A percentile compares a stretch with the other conserved stretches of the same genome.
Conservation (phyloP, 2,113 vertebrate species). For the Pelvicachromis taeniatus region DNA sequence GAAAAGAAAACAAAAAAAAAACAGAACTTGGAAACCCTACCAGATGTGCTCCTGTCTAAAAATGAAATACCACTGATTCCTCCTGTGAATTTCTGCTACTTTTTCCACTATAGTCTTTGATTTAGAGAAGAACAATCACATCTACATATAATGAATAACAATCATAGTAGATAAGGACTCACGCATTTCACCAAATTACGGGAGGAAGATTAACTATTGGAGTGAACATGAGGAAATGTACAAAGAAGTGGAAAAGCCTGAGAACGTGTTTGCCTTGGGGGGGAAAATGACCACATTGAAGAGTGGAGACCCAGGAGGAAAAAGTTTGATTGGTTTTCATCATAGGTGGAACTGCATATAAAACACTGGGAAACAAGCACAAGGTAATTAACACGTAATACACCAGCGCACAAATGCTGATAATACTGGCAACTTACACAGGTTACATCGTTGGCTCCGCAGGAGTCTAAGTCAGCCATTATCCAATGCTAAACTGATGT, state of each 20-base stretch:
- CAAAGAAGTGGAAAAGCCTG: not conserved
- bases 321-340: rapidly evolving
- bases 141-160: not conserved
- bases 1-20: not conserved
- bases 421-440: not conserved
- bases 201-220: not conserved
- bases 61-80: not conserved
- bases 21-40: not conserved
- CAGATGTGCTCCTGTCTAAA: not conserved
- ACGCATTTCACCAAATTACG: not conserved
- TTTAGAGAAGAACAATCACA: not conserved
- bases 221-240: not conserved
- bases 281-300: no score
- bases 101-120: not conserved
- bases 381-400: not conserved
- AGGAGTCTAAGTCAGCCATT: not conserved
- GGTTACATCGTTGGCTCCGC: not conserved
- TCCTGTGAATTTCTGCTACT: not conserved
- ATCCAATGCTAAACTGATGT: not conserved
- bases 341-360: rapidly evolving
- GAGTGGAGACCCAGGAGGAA: not conserved
- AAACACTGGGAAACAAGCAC: not conserved
- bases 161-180: not conserved
- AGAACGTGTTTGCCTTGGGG: no score
- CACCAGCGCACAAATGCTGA: not conserved